phyloP scores from a whole-genome alignment of 2,797 vertebrate species.

The Periophthalmus magnuspinnatus region DNA sequence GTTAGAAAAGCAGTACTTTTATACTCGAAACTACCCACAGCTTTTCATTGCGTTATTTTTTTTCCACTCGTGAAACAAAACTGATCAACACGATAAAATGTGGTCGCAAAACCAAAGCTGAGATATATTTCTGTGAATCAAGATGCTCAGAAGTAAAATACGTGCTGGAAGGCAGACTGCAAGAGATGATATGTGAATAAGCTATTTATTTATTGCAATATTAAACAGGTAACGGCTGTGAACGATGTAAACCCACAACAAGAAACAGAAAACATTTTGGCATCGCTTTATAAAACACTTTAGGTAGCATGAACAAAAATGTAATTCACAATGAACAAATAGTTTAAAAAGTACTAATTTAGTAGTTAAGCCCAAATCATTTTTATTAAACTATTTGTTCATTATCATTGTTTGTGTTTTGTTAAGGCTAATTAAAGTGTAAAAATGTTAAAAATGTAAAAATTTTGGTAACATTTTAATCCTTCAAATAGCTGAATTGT shows the following conservation, averaged over 20 bases:
- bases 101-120: conserved; percentile 47
- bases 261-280: too few relatives aligned
- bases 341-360: too few relatives aligned
- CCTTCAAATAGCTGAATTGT: not conserved
- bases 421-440: too few relatives aligned
- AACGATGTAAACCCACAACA: too few relatives aligned
- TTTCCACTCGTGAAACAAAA: not conserved
- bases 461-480: too few relatives aligned
- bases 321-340: too few relatives aligned
- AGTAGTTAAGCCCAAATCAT: too few relatives aligned
- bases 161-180: not conserved
- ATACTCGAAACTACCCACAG: conserved; percentile 42
- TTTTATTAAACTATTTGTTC: too few relatives aligned
- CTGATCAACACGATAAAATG: conserved; percentile 40
- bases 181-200: not conserved
- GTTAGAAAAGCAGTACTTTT: conserved; percentile 23
- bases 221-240: conserved; percentile 2
- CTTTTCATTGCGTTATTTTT: conserved; percentile 5
- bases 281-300: too few relatives aligned
- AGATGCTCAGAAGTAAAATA: conserved; percentile 5
- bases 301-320: too few relatives aligned
- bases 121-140: conserved; percentile 55
- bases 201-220: conserved; percentile 26
- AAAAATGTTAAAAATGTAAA: too few relatives aligned
- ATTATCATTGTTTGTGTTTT: too few relatives aligned